Percentiles rank a stretch among this genome's conserved stretches.
These are phyloP conservation scores for Drosophila suzukii DNA, from an alignment of 1,140 invertebrate species.

Conservation along the genomic window DNA sequence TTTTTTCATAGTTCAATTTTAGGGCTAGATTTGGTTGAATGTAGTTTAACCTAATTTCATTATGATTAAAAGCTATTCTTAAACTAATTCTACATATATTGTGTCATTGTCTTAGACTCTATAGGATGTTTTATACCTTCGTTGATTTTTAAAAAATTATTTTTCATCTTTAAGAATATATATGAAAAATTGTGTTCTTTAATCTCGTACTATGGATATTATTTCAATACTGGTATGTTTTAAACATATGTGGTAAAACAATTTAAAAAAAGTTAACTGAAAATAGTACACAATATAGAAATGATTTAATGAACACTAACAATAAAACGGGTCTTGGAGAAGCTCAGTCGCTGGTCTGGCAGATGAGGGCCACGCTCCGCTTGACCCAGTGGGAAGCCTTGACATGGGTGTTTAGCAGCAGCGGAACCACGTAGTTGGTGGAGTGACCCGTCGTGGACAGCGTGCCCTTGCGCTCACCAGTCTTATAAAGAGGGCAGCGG, in stretches of 20 bases:
- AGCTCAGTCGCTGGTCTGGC: constrained; percentile 87
- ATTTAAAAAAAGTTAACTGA: neutral
- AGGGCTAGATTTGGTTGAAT: too few relatives aligned
- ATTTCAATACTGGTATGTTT: neutral
- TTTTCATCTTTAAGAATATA: too few relatives aligned
- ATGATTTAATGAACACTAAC: neutral
- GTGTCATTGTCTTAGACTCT: too few relatives aligned
- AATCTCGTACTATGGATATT: neutral
- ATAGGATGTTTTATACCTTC: too few relatives aligned
- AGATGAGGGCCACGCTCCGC: constrained; percentile 93
- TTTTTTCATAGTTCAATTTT: too few relatives aligned
- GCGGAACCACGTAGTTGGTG: constrained; percentile 94
- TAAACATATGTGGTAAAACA: neutral
- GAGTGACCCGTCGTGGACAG: constrained; percentile 96
- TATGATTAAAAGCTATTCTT: too few relatives aligned
- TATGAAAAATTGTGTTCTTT: neutral
- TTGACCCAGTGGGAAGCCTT: constrained; percentile 93
- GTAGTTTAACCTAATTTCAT: too few relatives aligned
- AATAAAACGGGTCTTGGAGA: neutral
- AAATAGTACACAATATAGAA: neutral
- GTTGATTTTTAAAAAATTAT: too few relatives aligned
- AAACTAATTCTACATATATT: too few relatives aligned
- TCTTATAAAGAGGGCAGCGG: constrained; percentile 94
- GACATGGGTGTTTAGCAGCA: constrained; percentile 89
- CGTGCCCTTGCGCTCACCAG: constrained; percentile 92